Evolutionary conservation across 2,797 vertebrate species (phyloP), one percentile per base, ranked within the genome.

Genomic region (Hyperoplus lanceolatus): DNA sequence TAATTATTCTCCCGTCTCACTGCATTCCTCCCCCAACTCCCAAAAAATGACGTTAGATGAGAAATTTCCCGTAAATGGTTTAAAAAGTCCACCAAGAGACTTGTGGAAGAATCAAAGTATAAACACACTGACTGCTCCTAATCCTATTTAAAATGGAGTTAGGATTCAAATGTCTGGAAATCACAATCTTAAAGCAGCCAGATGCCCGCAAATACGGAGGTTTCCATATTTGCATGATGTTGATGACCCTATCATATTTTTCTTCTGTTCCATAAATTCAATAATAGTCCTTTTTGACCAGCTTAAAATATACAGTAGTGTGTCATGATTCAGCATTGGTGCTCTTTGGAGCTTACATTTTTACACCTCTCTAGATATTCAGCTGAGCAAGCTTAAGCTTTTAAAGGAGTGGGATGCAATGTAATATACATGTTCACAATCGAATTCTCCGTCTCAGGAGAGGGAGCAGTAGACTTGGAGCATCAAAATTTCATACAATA

Each of bases 1-100:
- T 29, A 3, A 29, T 29, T 29, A 12, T 21, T 43, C 36, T 50
- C 58, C 73, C 7, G 68, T 65, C 74, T 41, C 4, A 10, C 63
- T 66, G 62, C 41, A 51, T 65, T 13, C 46, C 41, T 21, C 38
- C 29, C 55, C 66, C 73, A 54, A 36, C 63, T 71, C 56, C 43
- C 53, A 61, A 61, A 73, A 29, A 49, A 59, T 48, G 41, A 75
- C 18, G 10, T 55, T 41, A 4, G 16, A 41, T 16, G 14, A 63
- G 6, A 81, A 79, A 79, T 57, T 18, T 8, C 69, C 67, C 84
- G 69, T 68, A 71, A 71, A 63, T 73, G 83, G 73, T 70, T 77
- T 82, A 3, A 73, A 74, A 75, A 60, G 73, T 72, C 83, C 65
- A 49, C 60, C 61, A 75, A 15, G 70, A 67, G 71, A 75, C 70